Evolutionary conservation across 2,888 invertebrate species (phyloP).

Genomic region (Drosophila subsilvestris): DNA sequence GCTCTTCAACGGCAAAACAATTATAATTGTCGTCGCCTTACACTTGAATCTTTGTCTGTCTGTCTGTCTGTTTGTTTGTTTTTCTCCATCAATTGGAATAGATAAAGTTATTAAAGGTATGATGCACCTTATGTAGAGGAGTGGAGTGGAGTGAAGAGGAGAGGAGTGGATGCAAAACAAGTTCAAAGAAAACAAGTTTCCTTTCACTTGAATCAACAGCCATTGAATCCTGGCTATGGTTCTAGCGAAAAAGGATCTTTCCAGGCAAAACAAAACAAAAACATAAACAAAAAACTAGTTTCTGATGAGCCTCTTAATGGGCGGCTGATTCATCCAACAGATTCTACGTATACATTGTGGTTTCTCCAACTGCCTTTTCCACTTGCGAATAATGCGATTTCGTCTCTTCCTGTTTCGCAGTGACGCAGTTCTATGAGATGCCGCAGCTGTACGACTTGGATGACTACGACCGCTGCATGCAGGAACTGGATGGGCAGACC

Average conservation of each 20-base stretch:
- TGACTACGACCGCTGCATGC: constrained; percentile 82
- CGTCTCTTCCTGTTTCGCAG: constrained; percentile 47
- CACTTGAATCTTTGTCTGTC: constrained; percentile 8
- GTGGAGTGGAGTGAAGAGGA: too few relatives aligned
- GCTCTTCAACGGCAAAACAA: constrained; percentile 22
- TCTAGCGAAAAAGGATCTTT: constrained; percentile 40
- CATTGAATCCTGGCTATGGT: constrained; percentile 30
- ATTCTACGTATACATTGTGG: not conserved
- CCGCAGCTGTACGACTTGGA: constrained; percentile 81
- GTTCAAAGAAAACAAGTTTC: constrained; percentile 40
- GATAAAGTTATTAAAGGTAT: constrained; percentile 16
- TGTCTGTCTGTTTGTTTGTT: constrained; percentile 8
- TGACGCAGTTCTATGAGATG: constrained; percentile 83
- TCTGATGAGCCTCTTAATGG: constrained; percentile 23
- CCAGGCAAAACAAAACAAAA: not conserved
- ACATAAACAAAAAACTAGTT: constrained; percentile 37
- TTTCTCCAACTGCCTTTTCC: constrained; percentile 15
- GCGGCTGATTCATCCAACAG: constrained; percentile 30
- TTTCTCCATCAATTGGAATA: constrained; percentile 11
- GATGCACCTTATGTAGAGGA: not conserved
- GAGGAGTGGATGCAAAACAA: constrained; percentile 30
- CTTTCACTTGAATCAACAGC: constrained; percentile 44
- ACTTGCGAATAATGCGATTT: not conserved
- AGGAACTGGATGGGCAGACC: constrained; percentile 60
- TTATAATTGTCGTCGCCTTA: constrained; percentile 16